Conservation (phyloP, 2,797 vertebrate species). For the Zonotrichia albicollis region DNA sequence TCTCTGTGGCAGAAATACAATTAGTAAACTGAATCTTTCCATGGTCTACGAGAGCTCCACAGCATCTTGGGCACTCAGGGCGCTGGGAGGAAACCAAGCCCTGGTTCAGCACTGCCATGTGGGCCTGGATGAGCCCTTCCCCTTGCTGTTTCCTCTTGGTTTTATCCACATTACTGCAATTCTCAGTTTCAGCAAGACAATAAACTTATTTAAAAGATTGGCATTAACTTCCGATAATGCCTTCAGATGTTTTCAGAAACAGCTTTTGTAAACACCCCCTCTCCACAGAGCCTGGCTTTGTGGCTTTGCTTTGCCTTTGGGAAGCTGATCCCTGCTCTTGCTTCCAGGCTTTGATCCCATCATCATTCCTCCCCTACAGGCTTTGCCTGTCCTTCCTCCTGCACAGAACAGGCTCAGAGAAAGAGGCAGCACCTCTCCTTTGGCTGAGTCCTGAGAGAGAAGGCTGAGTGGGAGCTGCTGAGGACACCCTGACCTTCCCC, state of each 20-base stretch:
- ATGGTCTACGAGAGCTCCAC: neutral
- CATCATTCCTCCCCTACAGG: neutral
- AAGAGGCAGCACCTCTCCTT: neutral
- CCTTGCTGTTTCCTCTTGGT: neutral
- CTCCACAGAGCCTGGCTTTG: neutral
- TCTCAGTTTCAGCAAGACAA: neutral
- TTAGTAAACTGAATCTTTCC: neutral
- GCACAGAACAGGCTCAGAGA: neutral
- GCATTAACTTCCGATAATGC: neutral
- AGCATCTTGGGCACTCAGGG: neutral
- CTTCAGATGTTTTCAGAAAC: neutral
- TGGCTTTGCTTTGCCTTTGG: neutral
- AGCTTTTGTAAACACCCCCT: neutral
- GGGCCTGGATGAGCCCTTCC: neutral
- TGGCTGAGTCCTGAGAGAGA: neutral
- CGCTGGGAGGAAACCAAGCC: neutral
- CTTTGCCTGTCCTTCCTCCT: neutral
- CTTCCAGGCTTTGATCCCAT: neutral
- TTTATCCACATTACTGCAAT: neutral
- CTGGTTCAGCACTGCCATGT: neutral
- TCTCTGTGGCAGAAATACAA: neutral
- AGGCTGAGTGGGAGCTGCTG: neutral
- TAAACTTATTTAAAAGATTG: neutral
- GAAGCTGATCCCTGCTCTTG: neutral
- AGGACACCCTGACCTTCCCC: neutral